Base-by-base conservation (phyloP, 2,797 vertebrate species). In the Sebastiscus albofasciatus region DNA sequence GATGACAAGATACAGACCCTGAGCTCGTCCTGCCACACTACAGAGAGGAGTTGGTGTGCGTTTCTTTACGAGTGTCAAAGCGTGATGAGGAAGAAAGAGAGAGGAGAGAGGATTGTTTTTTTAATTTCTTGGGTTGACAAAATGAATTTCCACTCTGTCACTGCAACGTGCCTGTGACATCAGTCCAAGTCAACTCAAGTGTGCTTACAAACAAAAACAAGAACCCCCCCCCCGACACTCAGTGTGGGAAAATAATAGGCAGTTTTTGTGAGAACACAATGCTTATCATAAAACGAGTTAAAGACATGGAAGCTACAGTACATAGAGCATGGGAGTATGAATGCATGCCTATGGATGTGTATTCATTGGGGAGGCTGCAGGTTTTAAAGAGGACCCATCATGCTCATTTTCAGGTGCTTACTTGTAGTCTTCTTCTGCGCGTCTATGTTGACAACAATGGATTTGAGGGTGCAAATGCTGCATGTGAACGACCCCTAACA, bases 1-100 rank as follows among this genome's bases (percentile, higher is more conserved):
- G 78, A 73, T 89, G 83, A 87, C 80, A 90, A 86, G 87, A 81
- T 81, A 61, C 65, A 80, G 74, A 85, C 46, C 61, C 56, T 10
- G 5, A 69, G 77, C 27, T 36, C 46, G 46, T 78, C 55, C 26
- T 67, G 84, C 34, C 76, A 31, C 75, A 75, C 79, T 72, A 54
- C 77, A 80, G 59, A 89, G n/a, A 83, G 33, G n/a, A 66, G 29
- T 61, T 20, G 66, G 70, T 34, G 60, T 62, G 64, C 1, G 5
- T 59, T 61, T 60, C 49, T 72, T 68, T 34, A 33, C 4, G 12
- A 67, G 61, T 76, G 75, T 74, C 79, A 82, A 59, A 80, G 70
- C 52, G 8, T 11, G 52, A 42, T 14, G 66, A 71, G 26, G 29
- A 31, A 80, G 22, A 67, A 55, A 86, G 58, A 69, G 22, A 67